Evolutionary conservation across 1,140 invertebrate genomes (phyloP), one percentile per base, ranked within the genome.

Genomic region (Drosophila athabasca): DNA sequence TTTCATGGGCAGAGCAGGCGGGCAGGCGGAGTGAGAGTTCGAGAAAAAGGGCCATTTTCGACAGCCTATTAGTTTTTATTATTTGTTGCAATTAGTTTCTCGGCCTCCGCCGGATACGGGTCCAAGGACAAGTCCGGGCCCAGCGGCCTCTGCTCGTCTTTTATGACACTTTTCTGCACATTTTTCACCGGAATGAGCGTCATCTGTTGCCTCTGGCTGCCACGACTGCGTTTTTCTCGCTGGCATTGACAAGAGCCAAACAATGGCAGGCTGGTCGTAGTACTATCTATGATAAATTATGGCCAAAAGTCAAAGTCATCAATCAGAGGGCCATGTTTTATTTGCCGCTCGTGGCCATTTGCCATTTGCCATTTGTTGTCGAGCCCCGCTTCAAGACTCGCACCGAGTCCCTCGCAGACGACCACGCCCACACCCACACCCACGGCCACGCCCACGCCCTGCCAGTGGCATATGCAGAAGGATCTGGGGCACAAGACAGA

Each of bases 41-140:
- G 39, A 24, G 5, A 41, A 1, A 6, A 26, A 22, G 17, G 45
- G 17, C 54, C 68, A 77, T 67, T 87, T 87, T 87, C 82, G 83
- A 88, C 83, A 88, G 82, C 82, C 83, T 87, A 87, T 87, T 87
- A 87, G 82, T 87, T 87, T 87, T 87, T 87, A 87, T 87, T 87
- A 87, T 87, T 87, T 79, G 82, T 74, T 87, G 82, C 82, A 87
- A 87, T 87, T 87, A 87, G 82, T 87, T 87, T 76, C 65, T 67
- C 66, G 57, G 60, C 83, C 78, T 51, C 60, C 31, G 43, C 54
- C 53, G 44, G 44, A 17, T 15, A 54, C 29, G 15, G 11, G 35
- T 50, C n/a, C 35, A 41, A 53, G 15, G 60, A 22, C n/a, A 6
- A 22, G 19, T 0, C 46, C 17, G 26, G 39, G 24, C 43, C 15